Evolutionary conservation across 2,113 vertebrate species (phyloP), one percentile per base, ranked within the genome.

Genomic region (Ammodytes marinus): DNA sequence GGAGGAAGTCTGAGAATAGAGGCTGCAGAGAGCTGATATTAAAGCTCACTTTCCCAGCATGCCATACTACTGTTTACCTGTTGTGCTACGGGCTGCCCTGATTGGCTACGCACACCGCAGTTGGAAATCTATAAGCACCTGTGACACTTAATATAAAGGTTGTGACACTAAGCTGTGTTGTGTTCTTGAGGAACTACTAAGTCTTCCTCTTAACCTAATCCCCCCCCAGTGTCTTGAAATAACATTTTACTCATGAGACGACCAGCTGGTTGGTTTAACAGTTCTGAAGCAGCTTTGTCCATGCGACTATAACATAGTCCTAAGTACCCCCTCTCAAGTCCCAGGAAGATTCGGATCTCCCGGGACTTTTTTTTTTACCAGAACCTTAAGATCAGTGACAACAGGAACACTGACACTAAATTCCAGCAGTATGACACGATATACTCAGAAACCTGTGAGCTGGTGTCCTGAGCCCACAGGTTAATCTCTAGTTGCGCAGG

Each of bases 201-300:
- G 83, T 90, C 84, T 66, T 84, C 76, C 40, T 39, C 74, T 70
- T 80, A 85, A 84, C 0, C 43, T 93, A 90, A 95, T 93, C 92
- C 89, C 69, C 27, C 27, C 27, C 45, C 27, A 1, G 63, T 52
- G 82, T 72, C 90, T 92, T 35, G 74, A 93, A 93, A 93, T 93
- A 93, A 89, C 90, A 39, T 90, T 83, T 80, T 64, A 17, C 76
- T 76, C 52, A 58, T 57, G 82, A 74, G 55, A 39, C 17, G 3
- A 53, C 60, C 78, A 55, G 64, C 73, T 55, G 81, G 15, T 47
- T 8, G 5, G 39, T 60, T 74, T n/a, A 27, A 61, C 65, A 19
- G 68, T 46, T n/a, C 43, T 55, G 37, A 66, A 65, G 37, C 61
- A 12, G 53, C 55, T 69, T 55, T 52, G 47, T 69, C 55, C 27